Percentiles rank a stretch among this genome's conserved stretches.
Conservation (phyloP, 1,140 invertebrate species). For the Lepidurus apus region DNA sequence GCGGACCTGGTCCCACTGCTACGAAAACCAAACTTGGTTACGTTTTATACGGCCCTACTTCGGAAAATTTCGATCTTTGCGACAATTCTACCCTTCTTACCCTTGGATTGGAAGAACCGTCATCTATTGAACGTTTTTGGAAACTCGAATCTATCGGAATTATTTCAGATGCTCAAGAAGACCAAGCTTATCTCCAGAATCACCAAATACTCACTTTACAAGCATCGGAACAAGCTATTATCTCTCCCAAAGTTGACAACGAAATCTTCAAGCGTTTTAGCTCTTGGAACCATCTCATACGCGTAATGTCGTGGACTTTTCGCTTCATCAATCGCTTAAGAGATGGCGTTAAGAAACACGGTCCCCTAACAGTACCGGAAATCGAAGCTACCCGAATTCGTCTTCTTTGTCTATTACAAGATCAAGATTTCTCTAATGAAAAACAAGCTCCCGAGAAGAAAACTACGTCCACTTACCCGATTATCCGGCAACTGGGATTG, state of each 20-base stretch:
- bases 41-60: not conserved
- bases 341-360: too few relatives aligned
- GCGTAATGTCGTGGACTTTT: too few relatives aligned
- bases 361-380: too few relatives aligned
- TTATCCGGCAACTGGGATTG: too few relatives aligned
- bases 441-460: too few relatives aligned
- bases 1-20: not conserved
- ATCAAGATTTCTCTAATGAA: too few relatives aligned
- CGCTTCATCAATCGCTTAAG: too few relatives aligned
- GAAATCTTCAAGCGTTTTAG: not conserved
- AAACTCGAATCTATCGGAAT: not conserved
- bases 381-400: too few relatives aligned
- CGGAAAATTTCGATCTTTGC: not conserved
- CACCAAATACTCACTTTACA: not conserved
- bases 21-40: not conserved
- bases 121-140: not conserved
- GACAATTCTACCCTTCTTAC: not conserved
- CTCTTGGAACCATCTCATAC: not conserved
- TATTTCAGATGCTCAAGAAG: not conserved
- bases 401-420: too few relatives aligned
- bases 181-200: not conserved
- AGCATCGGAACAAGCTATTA: too few relatives aligned
- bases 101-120: not conserved
- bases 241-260: too few relatives aligned
- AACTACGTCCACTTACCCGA: too few relatives aligned